Evolutionary conservation across 2,797 vertebrate species (phyloP).

Genomic region (Ctenosaura bakeri): DNA sequence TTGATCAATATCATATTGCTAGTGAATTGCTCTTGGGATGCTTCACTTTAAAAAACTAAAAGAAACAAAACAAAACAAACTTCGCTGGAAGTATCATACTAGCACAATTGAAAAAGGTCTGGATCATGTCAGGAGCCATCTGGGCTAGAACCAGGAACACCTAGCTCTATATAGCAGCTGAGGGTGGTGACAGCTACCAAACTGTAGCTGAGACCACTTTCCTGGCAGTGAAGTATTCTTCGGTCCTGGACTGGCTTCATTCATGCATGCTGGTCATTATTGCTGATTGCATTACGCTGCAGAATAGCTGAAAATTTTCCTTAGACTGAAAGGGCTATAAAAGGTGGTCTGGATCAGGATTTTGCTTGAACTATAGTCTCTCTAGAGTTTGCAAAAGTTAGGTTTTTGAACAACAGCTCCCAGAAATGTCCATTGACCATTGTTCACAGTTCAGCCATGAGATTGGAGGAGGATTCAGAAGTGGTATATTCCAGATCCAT

Average conservation of each 20-base stretch:
- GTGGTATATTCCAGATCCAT: not conserved
- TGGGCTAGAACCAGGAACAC: not conserved
- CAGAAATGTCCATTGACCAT: too few species aligned
- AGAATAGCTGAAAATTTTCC: not conserved
- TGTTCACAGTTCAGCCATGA: not conserved
- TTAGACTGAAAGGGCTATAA: conserved; percentile 3
- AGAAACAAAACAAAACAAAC: not conserved
- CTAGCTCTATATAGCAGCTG: not conserved
- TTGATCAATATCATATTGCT: not conserved
- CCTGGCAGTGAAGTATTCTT: not conserved
- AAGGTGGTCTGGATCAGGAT: not conserved
- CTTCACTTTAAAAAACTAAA: not conserved
- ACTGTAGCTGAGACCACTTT: not conserved
- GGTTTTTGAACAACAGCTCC: too few species aligned
- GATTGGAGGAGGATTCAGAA: not conserved
- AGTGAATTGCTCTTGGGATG: not conserved
- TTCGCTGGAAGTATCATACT: not conserved
- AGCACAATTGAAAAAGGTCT: not conserved
- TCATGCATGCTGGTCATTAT: not conserved
- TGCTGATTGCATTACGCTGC: too few species aligned
- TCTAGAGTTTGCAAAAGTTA: too few species aligned
- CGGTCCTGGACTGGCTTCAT: not conserved
- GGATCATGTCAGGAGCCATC: not conserved
- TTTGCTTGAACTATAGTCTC: conserved; percentile 1
- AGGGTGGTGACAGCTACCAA: too few species aligned